Percentiles rank a stretch among this genome's conserved stretches.
These are phyloP conservation scores for Typhlichthys subterraneus DNA, from an alignment of 2,797 vertebrate species.

Conservation along the genomic window DNA sequence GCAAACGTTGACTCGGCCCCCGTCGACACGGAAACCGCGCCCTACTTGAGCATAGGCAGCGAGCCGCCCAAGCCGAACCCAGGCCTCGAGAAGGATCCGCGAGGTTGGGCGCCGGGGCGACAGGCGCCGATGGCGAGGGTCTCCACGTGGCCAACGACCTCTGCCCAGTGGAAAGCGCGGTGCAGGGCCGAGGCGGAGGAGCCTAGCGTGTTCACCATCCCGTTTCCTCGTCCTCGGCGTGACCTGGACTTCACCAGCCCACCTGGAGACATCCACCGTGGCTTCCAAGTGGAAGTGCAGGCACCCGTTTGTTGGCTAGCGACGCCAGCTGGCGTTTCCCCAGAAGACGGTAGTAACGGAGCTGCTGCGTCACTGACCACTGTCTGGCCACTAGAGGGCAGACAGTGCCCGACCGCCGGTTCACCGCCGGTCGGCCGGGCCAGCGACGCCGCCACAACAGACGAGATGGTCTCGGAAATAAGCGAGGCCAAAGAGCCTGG, in stretches of 20 bases:
- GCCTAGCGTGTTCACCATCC: constrained; percentile 22
- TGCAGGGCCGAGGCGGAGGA: constrained; percentile 38
- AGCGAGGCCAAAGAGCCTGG: not conserved
- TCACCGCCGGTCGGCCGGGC: not conserved
- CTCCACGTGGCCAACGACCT: constrained; percentile 74
- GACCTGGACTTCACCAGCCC: not conserved
- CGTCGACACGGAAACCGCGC: constrained; percentile 42
- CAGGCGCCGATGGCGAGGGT: constrained; percentile 54
- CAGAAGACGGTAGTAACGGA: not conserved
- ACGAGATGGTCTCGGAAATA: not conserved
- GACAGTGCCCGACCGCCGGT: not conserved
- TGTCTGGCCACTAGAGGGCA: constrained; percentile 2
- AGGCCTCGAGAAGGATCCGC: constrained; percentile 6
- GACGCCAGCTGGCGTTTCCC: not conserved
- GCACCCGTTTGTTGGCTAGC: not conserved
- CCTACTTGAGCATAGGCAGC: constrained; percentile 73
- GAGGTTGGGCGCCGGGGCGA: constrained; percentile 2
- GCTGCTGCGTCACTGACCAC: constrained; percentile 7
- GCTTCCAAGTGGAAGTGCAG: constrained; percentile 12
- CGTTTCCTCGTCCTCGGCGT: constrained; percentile 15
- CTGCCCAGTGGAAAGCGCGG: constrained; percentile 66
- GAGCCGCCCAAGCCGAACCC: constrained; percentile 28
- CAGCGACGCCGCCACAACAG: too few species aligned
- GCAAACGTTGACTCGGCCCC: not conserved
- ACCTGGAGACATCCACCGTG: not conserved